Conservation (phyloP, 2,113 vertebrate genomes). For the Mesoclemmys tuberculata region DNA sequence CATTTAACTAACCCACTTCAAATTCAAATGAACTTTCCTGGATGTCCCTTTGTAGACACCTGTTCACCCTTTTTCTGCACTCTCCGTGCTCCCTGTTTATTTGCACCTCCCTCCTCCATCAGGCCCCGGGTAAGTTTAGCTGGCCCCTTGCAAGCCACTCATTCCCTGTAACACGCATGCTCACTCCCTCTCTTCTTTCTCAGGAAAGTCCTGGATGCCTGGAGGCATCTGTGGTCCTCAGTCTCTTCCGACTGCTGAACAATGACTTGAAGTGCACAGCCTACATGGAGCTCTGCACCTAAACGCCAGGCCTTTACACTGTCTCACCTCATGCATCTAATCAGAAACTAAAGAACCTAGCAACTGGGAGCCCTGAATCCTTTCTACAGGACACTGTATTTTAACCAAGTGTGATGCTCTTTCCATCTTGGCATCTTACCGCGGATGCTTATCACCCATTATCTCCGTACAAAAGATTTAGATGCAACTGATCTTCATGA, state of each 20-base stretch:
- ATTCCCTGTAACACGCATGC: neutral
- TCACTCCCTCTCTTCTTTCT: neutral
- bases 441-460: neutral
- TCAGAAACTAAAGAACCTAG: neutral
- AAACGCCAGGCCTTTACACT: neutral
- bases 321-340: neutral
- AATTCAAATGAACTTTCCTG: neutral
- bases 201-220: conserved; percentile 6
- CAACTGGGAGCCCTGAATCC: neutral
- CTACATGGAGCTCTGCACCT: neutral
- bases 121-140: neutral
- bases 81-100: neutral
- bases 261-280: neutral
- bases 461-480: neutral
- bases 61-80: neutral
- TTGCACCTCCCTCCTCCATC: neutral
- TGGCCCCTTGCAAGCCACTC: neutral
- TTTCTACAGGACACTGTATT: neutral
- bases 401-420: neutral
- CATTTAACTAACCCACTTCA: neutral
- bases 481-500: neutral
- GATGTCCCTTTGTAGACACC: neutral
- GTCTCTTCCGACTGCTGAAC: neutral
- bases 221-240: neutral
- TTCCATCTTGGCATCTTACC: neutral